phyloP scores from a whole-genome alignment of 2,113 vertebrate genomes.

The Dipodomys merriami region DNA sequence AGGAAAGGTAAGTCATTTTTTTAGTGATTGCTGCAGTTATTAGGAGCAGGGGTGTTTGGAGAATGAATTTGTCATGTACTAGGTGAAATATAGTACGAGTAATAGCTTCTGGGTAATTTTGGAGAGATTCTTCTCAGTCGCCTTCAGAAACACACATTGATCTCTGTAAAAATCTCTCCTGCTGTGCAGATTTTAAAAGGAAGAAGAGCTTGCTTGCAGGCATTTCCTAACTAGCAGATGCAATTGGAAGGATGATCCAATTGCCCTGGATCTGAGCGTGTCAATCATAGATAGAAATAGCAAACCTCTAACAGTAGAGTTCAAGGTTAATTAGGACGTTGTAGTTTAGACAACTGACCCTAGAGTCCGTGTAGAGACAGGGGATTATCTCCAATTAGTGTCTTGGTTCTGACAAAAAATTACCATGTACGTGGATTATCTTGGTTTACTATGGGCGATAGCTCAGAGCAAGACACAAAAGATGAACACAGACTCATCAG shows the following conservation, averaged over 20 bases:
- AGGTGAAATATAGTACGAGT: neutral
- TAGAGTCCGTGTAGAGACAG: neutral
- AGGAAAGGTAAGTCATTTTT: neutral
- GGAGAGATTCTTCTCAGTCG: neutral
- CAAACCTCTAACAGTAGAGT: neutral
- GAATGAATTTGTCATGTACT: neutral
- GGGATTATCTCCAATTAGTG: constrained; percentile 31
- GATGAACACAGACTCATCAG: neutral
- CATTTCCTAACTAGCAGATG: neutral
- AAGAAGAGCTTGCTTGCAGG: neutral
- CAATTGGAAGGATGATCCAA: neutral
- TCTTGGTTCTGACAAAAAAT: neutral
- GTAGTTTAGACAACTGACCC: neutral
- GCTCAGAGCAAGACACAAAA: neutral
- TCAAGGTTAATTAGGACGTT: constrained; percentile 35
- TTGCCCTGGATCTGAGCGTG: neutral
- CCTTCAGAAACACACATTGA: neutral
- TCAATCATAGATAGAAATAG: neutral
- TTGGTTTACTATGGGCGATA: neutral
- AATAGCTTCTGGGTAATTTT: neutral
- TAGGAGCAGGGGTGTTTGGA: neutral
- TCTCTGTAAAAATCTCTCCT: neutral
- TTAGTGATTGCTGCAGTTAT: neutral
- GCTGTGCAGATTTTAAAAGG: neutral
- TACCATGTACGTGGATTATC: neutral